Conservation (phyloP, 2,113 vertebrate genomes). For the Jacana jacana region DNA sequence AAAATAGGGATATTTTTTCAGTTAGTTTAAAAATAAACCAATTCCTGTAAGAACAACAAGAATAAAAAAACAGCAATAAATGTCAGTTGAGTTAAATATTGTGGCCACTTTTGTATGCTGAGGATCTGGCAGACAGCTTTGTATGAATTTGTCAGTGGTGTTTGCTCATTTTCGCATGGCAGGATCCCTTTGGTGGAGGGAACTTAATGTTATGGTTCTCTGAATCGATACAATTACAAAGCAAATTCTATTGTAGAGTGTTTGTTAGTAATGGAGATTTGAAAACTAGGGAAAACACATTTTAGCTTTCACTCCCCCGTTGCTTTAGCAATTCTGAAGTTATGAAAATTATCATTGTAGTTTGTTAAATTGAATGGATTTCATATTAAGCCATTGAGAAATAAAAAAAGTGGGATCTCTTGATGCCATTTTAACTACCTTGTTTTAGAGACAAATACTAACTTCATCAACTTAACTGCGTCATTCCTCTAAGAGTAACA, state of each 20-base stretch:
- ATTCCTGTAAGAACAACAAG: neutral
- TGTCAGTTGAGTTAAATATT: neutral
- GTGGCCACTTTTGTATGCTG: neutral
- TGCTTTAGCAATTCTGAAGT: neutral
- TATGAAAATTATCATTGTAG: neutral
- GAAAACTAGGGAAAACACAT: neutral
- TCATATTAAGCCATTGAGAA: neutral
- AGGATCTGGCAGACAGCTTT: neutral
- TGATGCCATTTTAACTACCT: neutral
- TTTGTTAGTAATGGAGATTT: neutral
- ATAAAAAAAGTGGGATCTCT: neutral
- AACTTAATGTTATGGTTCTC: neutral
- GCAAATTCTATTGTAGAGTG: neutral
- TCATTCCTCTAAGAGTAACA: neutral
- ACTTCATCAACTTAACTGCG: neutral
- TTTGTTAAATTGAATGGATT: neutral
- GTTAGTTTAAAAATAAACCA: neutral
- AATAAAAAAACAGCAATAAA: neutral
- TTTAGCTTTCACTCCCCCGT: neutral
- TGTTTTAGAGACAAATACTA: neutral
- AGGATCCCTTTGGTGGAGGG: neutral
- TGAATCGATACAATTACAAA: neutral
- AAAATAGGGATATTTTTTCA: neutral
- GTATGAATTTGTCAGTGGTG: neutral
- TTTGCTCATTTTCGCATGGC: neutral